Conservation (phyloP, 2,113 vertebrate species). For the Catagonus wagneri region DNA sequence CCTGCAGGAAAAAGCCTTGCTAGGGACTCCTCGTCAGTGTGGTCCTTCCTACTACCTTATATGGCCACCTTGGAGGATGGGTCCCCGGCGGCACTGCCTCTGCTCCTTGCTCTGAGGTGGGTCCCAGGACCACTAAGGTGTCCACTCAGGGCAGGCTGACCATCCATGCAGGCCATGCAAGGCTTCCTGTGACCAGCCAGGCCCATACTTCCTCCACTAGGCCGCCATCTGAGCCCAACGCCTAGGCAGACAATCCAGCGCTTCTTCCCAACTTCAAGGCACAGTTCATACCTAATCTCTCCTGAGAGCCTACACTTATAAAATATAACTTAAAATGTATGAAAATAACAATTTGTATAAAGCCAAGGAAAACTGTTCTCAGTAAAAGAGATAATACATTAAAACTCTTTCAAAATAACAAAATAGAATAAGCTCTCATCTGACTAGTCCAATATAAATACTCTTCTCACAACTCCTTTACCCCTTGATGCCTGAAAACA, state of each 20-base stretch:
- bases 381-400: not conserved
- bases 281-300: not conserved
- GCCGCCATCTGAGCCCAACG: not conserved
- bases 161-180: not conserved
- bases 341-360: not conserved
- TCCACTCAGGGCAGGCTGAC: not conserved
- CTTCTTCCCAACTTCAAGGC: not conserved
- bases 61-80: not conserved
- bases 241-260: not conserved
- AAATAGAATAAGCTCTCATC: conserved; percentile 18
- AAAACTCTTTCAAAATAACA: not conserved
- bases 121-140: no score
- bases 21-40: no score
- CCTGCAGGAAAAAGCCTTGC: not conserved
- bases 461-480: not conserved
- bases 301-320: not conserved
- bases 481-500: conserved; percentile 13
- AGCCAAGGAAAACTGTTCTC: not conserved
- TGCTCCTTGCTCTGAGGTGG: not conserved
- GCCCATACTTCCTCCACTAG: not conserved
- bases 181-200: not conserved
- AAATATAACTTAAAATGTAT: conserved; percentile 20
- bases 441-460: not conserved
- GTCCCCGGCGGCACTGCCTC: not conserved
- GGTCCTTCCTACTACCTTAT: fast-evolving